Percentiles rank a stretch among this genome's conserved stretches.
Conservation (phyloP, 2,888 invertebrate genomes). For the Leptopilina syphax region DNA sequence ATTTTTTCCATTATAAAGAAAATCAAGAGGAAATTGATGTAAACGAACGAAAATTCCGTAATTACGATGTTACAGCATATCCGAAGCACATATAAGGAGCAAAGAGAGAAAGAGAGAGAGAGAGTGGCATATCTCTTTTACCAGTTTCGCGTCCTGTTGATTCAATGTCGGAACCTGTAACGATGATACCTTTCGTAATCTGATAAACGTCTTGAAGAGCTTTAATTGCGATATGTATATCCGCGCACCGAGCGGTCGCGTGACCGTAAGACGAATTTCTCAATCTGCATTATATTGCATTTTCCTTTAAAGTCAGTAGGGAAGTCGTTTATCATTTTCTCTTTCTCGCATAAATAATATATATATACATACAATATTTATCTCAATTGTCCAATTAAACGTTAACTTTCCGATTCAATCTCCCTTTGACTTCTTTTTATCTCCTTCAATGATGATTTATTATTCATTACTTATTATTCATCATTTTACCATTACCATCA, state of each 20-base stretch:
- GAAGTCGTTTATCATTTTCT: slow-evolving; percentile 6
- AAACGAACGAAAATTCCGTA: slow-evolving; percentile 61
- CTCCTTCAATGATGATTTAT: too few relatives aligned
- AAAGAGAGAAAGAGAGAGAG: slow-evolving; percentile 28
- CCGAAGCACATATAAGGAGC: slow-evolving; percentile 45
- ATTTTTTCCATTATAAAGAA: neutral
- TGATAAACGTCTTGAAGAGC: slow-evolving; percentile 55
- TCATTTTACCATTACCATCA: too few relatives aligned
- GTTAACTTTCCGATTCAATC: too few relatives aligned
- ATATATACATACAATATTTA: slow-evolving; percentile 4
- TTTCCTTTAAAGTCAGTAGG: slow-evolving; percentile 3
- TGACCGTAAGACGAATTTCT: slow-evolving; percentile 55
- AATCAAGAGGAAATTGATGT: slow-evolving; percentile 52
- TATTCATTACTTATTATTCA: too few relatives aligned
- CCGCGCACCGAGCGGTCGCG: slow-evolving; percentile 47
- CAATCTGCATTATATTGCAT: slow-evolving; percentile 42
- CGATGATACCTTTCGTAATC: slow-evolving; percentile 55
- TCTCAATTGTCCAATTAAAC: slow-evolving; percentile 10
- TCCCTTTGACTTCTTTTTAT: too few relatives aligned
- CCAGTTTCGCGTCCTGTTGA: slow-evolving; percentile 43
- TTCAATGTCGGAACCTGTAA: slow-evolving; percentile 46
- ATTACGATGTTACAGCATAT: slow-evolving; percentile 58
- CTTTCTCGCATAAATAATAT: neutral
- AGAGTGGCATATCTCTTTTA: slow-evolving; percentile 18
- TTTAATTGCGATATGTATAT: slow-evolving; percentile 58